Base-by-base conservation (phyloP, 2,113 vertebrate genomes). In the Coturnix japonica region DNA sequence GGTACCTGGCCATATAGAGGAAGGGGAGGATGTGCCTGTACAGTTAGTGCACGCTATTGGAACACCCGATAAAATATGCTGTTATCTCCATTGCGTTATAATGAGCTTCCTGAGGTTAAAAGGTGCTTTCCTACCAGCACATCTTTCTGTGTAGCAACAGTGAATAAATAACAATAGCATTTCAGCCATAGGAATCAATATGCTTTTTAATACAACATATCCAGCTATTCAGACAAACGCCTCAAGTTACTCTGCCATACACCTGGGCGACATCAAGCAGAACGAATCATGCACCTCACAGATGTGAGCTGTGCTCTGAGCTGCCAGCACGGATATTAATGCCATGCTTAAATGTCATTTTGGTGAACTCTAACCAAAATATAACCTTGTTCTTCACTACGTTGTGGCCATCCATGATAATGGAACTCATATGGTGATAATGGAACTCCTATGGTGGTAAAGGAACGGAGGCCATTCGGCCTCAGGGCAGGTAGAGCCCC, bases 21-120 rank as follows among this genome's bases (percentile, higher is more conserved):
- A 73, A 51, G 23, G 30, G 66, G 44, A 94, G 49, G 64, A 94
- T 20, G 15, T 81, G 80, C 53, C 90, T 65, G 18, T 75, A 74
- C 70, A 94, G 64, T 90, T 28, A 59, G 65, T 57, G 61, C 73
- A 81, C 23, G 20, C 3, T 51, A 39, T 56, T 78, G 19, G n/a
- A 63, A 53, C 78, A 47, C 81, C 75, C 89, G 90, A 84, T 95
- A 72, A 67, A 88, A 69, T 89, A 79, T 31, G 86, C 61, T 44
- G 76, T 44, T 79, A 37, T 4, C 30, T 46, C 51, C 56, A 59
- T 49, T 81, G 37, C 0, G 2, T 79, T 85, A 6, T 6, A 87
- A 75, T 65, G 25, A 15, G 26, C 83, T 92, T 82, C 87, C 59
- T 79, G 16, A 6, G 60, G 80, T 72, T 63, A 72, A 63, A 84